Percentiles rank a stretch among this genome's conserved stretches.
These are phyloP conservation scores for Sciurus carolinensis DNA, from an alignment of 2,797 vertebrate species.

Conservation along the genomic window DNA sequence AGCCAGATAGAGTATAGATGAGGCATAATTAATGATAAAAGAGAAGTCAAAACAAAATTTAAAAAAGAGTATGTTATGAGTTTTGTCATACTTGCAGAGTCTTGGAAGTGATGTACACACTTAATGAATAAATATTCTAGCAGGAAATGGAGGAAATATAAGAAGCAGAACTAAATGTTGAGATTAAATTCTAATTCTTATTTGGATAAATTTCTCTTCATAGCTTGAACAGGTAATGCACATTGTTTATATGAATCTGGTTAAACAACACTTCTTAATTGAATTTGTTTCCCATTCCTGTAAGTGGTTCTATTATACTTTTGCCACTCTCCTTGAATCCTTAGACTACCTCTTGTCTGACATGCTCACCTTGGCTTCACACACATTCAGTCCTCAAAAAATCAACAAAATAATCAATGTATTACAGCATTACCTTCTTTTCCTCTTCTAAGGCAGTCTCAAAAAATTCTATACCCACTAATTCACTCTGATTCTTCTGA, in stretches of 20 bases:
- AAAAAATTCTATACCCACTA: neutral
- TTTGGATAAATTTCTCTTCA: neutral
- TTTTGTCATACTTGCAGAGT: neutral
- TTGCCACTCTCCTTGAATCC: neutral
- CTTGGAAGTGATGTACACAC: neutral
- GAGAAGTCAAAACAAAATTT: neutral
- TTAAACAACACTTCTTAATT: neutral
- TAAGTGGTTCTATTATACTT: neutral
- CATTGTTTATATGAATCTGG: neutral
- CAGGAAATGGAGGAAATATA: neutral
- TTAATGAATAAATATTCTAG: neutral
- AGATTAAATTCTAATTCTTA: conserved; percentile 7
- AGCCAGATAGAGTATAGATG: neutral
- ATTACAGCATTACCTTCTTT: neutral
- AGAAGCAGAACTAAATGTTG: neutral
- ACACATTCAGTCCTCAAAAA: neutral
- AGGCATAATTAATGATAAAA: neutral
- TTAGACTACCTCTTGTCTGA: neutral
- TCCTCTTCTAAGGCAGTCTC: neutral
- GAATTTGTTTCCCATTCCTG: neutral
- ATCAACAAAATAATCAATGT: neutral
- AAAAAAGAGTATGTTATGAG: neutral
- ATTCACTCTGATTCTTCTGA: neutral
- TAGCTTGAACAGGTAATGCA: neutral
- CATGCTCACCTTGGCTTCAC: neutral